These are phyloP conservation scores for Sylvilagus floridanus DNA, from an alignment of 2,797 vertebrate genomes.

Conservation along the genomic window DNA sequence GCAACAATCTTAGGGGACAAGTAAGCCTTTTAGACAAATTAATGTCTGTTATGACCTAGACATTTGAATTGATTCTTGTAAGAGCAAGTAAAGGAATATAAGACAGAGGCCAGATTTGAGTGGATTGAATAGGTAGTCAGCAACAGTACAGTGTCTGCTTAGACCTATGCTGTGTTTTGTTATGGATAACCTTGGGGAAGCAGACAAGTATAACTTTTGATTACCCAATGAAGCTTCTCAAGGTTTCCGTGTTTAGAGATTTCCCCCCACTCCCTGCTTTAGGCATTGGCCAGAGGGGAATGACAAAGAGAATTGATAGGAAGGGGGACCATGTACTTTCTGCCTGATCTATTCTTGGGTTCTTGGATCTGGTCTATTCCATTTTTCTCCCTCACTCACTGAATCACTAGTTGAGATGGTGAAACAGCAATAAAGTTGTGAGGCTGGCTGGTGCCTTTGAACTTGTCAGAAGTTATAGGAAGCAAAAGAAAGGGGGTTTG, in stretches of 20 bases:
- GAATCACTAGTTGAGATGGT: neutral
- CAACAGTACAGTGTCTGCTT: neutral
- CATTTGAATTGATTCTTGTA: conserved; percentile 13
- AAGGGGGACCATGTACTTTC: neutral
- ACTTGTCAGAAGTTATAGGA: neutral
- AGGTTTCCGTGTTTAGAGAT: neutral
- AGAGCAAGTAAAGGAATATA: neutral
- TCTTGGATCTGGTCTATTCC: neutral
- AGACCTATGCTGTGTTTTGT: conserved; percentile 73
- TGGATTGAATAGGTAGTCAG: neutral
- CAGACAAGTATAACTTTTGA: conserved; percentile 53
- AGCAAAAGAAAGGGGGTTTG: neutral
- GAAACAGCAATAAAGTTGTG: neutral
- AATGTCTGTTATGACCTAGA: conserved; percentile 3
- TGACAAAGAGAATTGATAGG: neutral
- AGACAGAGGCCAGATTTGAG: neutral
- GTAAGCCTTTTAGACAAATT: conserved; percentile 33
- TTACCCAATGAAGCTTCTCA: neutral
- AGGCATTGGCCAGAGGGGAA: neutral
- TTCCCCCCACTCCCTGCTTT: neutral
- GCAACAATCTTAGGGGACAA: conserved; percentile 51
- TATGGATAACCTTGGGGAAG: conserved; percentile 68
- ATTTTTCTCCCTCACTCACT: neutral
- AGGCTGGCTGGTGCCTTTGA: neutral
- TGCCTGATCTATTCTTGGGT: neutral